Base-by-base conservation (phyloP, 2,888 invertebrate genomes). In the Cheilosia urbana region DNA sequence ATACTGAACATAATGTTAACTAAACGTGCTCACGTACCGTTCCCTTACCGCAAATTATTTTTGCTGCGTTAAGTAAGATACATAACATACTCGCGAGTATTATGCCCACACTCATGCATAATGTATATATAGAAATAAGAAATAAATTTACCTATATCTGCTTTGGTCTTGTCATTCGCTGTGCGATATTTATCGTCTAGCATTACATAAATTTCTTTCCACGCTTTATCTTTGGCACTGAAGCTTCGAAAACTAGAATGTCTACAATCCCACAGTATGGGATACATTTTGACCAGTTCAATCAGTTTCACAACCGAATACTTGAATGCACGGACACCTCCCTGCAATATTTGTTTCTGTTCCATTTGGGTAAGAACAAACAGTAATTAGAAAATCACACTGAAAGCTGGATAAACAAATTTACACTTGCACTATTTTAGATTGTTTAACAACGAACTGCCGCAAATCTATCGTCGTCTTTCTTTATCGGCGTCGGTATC, bases 401-500 rank as follows among this genome's bases (percentile, higher is more conserved):
- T 15, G 15, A 21, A 15, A 51, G 24, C 4, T 21, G 51, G 5
- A 51, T 6, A 51, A 5, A 24, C 24, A 24, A 21, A 1, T 7
- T 51, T 24, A 0, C 51, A 15, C 51, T 51, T 30, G 30, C 30
- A 30, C 30, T 30, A 3, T 30, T 51, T 15, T 5, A 24, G 5
- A 24, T 51, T 13, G 5, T 51, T 21, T 15, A 24, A 24, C 2
- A 24, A 21, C 15, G 24, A 51, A 51, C 51, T 51, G 13, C 17
- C 19, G 19, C 19, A 19, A 19, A 9, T 13, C 49, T 71, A 58
- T 47, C 58, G 71, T 69, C 58, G 69, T 57, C 30, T 15, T 77
- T 57, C 30, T 15, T 77, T 60, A 68, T 77, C 76, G 76, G 45
- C 45, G 68, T 69, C 62, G 51, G 51, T 68, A 68, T 77, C 77